These are phyloP conservation scores for Eleutherodactylus coqui DNA, from an alignment of 2,797 vertebrate species.

Conservation along the genomic window DNA sequence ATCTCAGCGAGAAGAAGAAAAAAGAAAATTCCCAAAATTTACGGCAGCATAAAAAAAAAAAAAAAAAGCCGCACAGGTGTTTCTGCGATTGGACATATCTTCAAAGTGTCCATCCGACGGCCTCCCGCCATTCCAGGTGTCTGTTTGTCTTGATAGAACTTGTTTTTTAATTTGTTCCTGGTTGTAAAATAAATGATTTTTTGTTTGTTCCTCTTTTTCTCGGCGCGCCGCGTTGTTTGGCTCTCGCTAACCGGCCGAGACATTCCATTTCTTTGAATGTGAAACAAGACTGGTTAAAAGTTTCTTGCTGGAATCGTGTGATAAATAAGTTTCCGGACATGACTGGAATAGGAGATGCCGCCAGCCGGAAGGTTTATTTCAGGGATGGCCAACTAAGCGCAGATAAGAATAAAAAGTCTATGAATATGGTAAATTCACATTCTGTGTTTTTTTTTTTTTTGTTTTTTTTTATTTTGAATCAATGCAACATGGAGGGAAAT, in stretches of 20 bases:
- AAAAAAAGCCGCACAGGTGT: conserved; percentile 66
- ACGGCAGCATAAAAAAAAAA: conserved; percentile 40
- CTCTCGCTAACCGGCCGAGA: conserved; percentile 24
- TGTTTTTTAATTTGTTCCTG: conserved; percentile 31
- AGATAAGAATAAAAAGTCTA: conserved; percentile 54
- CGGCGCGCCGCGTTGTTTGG: too few species aligned
- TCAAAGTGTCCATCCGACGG: conserved; percentile 62
- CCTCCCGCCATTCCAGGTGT: conserved; percentile 44
- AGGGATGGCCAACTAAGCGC: conserved; percentile 53
- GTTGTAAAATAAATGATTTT: conserved; percentile 17
- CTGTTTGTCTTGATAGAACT: conserved; percentile 59
- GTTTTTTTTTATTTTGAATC: neutral
- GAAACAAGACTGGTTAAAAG: conserved; percentile 9
- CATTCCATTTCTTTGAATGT: conserved; percentile 32
- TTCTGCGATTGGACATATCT: conserved; percentile 64
- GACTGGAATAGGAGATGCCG: conserved; percentile 32
- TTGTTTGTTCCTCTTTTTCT: neutral
- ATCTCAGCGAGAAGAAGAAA: neutral
- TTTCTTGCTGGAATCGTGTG: conserved; percentile 36
- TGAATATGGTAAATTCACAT: conserved; percentile 55
- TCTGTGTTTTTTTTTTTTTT: conserved; percentile 5
- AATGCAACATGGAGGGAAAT: neutral
- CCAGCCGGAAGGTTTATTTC: conserved; percentile 54
- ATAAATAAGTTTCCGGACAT: conserved; percentile 44
- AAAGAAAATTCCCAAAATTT: conserved; percentile 58